Percentiles rank a stretch among this genome's conserved stretches.
Conservation (phyloP, 2,113 vertebrate species). For the Ceyx cyanopectus region DNA sequence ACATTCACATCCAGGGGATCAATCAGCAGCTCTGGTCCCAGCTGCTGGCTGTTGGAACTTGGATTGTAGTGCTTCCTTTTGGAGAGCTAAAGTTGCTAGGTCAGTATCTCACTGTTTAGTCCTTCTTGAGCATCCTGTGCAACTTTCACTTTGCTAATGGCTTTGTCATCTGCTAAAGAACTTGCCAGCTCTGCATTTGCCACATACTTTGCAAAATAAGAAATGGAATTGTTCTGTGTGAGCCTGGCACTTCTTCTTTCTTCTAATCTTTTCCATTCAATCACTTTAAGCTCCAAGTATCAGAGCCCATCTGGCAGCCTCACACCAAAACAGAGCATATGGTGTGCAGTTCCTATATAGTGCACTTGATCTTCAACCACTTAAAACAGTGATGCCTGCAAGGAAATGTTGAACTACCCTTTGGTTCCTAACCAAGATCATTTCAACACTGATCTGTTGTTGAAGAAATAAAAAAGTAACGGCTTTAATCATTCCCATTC, state of each 20-base stretch:
- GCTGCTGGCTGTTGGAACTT: neutral
- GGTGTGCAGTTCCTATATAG: neutral
- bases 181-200: neutral
- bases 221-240: neutral
- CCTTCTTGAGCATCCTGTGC: neutral
- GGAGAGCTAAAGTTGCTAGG: neutral
- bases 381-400: neutral
- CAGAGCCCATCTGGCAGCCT: neutral
- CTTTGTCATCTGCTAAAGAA: neutral
- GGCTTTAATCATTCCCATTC: neutral
- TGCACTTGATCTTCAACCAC: neutral
- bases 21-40: neutral
- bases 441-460: neutral
- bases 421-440: neutral
- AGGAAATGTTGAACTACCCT: neutral
- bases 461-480: neutral
- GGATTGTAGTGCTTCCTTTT: neutral
- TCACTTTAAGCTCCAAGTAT: neutral
- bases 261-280: neutral
- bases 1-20: neutral
- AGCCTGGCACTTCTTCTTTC: neutral
- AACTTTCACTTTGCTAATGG: neutral
- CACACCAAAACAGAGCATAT: neutral
- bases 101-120: neutral
- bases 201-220: neutral